phyloP scores from a whole-genome alignment of 2,797 vertebrate genomes.

The Neosilurus mollespiculum region DNA sequence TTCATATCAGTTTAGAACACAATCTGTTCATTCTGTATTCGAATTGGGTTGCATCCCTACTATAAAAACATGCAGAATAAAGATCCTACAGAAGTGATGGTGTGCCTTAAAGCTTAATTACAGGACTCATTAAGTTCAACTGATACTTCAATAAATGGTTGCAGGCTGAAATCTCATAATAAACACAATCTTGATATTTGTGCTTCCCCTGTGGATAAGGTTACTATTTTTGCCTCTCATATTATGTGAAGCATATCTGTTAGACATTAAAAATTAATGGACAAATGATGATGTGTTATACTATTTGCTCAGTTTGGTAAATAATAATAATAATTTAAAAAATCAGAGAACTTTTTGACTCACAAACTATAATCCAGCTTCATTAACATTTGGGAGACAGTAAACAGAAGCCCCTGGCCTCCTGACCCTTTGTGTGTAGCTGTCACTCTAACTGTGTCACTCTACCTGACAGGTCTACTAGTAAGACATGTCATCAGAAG shows the following conservation, averaged over 20 bases:
- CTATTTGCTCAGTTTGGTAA: background rate
- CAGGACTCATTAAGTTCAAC: conserved; percentile 23
- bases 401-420: conserved; percentile 41
- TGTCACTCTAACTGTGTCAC: conserved; percentile 70
- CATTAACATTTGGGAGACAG: conserved; percentile 12
- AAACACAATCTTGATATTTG: conserved; percentile 7
- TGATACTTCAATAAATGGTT: conserved; percentile 27
- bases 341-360: background rate
- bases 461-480: conserved; percentile 76
- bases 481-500: conserved; percentile 68
- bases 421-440: conserved; percentile 71
- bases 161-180: conserved; percentile 1
- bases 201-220: conserved; percentile 1
- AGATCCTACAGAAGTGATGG: conserved; percentile 12
- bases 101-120: conserved; percentile 25
- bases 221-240: conserved; percentile 13
- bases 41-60: background rate
- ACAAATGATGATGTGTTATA: background rate
- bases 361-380: background rate
- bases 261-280: background rate
- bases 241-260: conserved; percentile 5
- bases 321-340: background rate
- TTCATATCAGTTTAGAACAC: background rate
- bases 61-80: background rate
- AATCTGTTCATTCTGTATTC: conserved; percentile 6